Percentiles rank a stretch among this genome's conserved stretches.
Conservation (phyloP, 2,113 vertebrate species). For the Stegastes partitus region DNA sequence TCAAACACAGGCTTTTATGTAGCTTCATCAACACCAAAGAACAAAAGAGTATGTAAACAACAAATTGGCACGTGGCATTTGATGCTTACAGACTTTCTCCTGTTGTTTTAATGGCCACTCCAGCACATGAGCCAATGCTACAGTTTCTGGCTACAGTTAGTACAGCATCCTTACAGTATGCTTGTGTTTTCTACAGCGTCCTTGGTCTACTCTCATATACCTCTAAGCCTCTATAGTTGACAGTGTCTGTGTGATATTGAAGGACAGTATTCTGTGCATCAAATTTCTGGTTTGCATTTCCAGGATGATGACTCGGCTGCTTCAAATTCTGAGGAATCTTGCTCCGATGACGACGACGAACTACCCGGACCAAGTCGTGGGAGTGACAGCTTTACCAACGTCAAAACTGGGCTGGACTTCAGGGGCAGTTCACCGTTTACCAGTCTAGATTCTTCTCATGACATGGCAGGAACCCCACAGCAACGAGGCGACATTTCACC, state of each 20-base stretch:
- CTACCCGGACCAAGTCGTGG: not conserved
- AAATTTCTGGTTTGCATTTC: conserved; percentile 5
- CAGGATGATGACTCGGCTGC: not conserved
- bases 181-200: too few relatives aligned
- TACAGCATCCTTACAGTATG: too few relatives aligned
- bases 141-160: too few relatives aligned
- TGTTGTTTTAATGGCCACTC: not conserved
- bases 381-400: not conserved
- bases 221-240: too few relatives aligned
- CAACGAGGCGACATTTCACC: not conserved
- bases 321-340: conserved; percentile 3
- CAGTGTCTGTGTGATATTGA: too few relatives aligned
- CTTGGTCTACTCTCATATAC: too few relatives aligned
- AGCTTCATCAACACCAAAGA: conserved; percentile 9
- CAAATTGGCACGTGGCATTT: too few relatives aligned
- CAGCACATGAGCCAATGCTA: not conserved
- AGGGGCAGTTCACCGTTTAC: not conserved
- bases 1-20: not conserved
- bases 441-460: conserved; percentile 6
- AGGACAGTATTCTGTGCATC: too few relatives aligned
- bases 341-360: not conserved
- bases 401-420: not conserved
- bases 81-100: not conserved
- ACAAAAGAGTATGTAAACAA: conserved; percentile 13
- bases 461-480: not conserved